Evolutionary conservation across 1,140 invertebrate genomes (phyloP).

Genomic region (Drosophila paulistorum): DNA sequence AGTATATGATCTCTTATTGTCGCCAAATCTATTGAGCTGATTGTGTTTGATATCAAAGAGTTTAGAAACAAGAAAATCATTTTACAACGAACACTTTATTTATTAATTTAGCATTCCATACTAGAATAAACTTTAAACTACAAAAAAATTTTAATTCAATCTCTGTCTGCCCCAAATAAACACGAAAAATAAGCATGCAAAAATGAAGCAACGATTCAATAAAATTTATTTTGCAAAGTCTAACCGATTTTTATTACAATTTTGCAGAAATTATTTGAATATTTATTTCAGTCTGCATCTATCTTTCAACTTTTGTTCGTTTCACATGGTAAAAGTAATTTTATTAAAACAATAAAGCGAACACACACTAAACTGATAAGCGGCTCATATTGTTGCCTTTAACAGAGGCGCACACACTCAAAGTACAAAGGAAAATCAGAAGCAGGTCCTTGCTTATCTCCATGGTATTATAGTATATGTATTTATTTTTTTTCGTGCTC

Average conservation of each 20-base stretch:
- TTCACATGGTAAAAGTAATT: slow-evolving; percentile 10
- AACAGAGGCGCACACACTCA: neutral
- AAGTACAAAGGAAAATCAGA: neutral
- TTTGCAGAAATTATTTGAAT: neutral
- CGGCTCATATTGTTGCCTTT: slow-evolving; percentile 29
- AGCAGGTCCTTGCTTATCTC: slow-evolving; percentile 24
- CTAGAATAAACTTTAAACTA: neutral
- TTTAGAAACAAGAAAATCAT: no score
- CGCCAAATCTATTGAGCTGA: no score
- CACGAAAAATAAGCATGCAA: neutral
- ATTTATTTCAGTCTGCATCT: neutral
- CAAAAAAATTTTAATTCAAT: neutral
- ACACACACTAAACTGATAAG: slow-evolving; percentile 31
- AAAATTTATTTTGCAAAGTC: neutral
- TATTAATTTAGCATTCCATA: neutral
- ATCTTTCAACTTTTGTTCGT: neutral
- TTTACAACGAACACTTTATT: neutral
- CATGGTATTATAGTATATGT: neutral
- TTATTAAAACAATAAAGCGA: slow-evolving; percentile 30
- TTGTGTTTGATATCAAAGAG: no score
- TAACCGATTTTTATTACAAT: neutral
- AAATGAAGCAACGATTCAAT: neutral
- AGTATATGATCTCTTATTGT: no score
- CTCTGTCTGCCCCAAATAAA: neutral
- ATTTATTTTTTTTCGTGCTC: slow-evolving; percentile 22